Evolutionary conservation across 2,797 vertebrate species (phyloP).

Genomic region (Luscinia megarhynchos): DNA sequence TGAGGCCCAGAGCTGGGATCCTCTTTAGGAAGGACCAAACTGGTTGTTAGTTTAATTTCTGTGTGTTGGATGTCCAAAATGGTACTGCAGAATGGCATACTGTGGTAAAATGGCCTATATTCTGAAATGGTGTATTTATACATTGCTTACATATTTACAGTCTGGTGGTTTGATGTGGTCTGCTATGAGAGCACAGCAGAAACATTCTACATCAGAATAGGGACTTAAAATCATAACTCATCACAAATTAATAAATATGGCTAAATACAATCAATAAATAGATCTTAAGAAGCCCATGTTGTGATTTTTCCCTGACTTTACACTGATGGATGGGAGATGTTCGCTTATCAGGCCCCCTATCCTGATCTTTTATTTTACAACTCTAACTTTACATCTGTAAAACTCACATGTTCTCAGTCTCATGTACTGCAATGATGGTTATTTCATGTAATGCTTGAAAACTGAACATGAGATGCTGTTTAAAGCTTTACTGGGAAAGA

Average conservation of each 20-base stretch:
- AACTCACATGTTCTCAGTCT: neutral
- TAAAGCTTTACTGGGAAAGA: neutral
- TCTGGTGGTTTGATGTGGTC: neutral
- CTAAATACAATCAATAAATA: neutral
- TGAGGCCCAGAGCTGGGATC: neutral
- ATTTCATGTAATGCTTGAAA: slow-evolving; percentile 20
- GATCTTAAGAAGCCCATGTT: neutral
- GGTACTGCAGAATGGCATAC: neutral
- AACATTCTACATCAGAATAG: neutral
- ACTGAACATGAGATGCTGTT: neutral
- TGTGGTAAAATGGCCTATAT: neutral
- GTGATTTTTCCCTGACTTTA: neutral
- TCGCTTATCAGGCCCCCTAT: neutral
- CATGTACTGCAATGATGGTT: neutral
- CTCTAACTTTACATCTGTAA: neutral
- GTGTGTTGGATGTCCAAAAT: neutral
- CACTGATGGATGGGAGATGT: neutral
- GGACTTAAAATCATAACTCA: neutral
- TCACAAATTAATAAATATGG: neutral
- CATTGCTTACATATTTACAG: neutral
- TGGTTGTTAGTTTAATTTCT: neutral
- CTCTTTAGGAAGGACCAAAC: neutral
- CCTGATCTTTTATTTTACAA: slow-evolving; percentile 8
- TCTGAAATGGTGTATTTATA: neutral
- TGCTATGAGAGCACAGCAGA: neutral